Conservation (phyloP, 2,888 invertebrate genomes). For the Parnassius orleans region DNA sequence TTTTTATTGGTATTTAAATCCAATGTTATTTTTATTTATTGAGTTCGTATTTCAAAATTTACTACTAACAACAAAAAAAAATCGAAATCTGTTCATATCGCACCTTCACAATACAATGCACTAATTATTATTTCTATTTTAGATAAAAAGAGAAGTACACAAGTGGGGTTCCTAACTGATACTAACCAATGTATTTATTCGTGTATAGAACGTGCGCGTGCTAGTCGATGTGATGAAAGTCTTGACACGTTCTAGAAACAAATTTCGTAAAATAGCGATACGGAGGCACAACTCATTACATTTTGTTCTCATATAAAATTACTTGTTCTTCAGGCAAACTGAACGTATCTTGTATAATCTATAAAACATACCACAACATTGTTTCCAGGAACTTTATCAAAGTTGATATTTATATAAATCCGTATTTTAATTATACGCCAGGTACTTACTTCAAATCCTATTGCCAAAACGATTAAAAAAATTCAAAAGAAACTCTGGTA, state of each 20-base stretch:
- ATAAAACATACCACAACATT: slow-evolving; percentile 59
- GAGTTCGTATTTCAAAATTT: too few species aligned
- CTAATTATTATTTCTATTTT: slow-evolving; percentile 29
- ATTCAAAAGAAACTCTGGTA: background rate
- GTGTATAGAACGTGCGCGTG: background rate
- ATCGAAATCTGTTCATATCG: slow-evolving; percentile 21
- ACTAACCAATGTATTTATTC: slow-evolving; percentile 23
- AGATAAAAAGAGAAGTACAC: slow-evolving; percentile 35
- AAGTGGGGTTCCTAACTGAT: slow-evolving; percentile 34
- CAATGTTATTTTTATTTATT: too few species aligned
- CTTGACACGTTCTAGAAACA: slow-evolving; percentile 5
- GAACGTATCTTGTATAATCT: slow-evolving; percentile 36
- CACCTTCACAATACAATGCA: slow-evolving; percentile 38
- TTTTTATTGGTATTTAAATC: too few species aligned
- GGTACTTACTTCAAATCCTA: slow-evolving; percentile 38
- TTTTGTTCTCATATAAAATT: slow-evolving; percentile 39
- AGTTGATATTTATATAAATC: slow-evolving; percentile 29
- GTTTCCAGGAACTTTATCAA: slow-evolving; percentile 60
- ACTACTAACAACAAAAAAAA: too few species aligned
- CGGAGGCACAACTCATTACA: slow-evolving; percentile 31
- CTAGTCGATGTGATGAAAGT: slow-evolving; percentile 4
- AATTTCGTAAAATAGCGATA: background rate
- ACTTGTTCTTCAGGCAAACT: slow-evolving; percentile 34
- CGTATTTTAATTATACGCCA: slow-evolving; percentile 32
- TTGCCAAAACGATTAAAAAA: slow-evolving; percentile 28